phyloP scores from a whole-genome alignment of 2,888 invertebrate species.

The Drosophila sordidula region DNA sequence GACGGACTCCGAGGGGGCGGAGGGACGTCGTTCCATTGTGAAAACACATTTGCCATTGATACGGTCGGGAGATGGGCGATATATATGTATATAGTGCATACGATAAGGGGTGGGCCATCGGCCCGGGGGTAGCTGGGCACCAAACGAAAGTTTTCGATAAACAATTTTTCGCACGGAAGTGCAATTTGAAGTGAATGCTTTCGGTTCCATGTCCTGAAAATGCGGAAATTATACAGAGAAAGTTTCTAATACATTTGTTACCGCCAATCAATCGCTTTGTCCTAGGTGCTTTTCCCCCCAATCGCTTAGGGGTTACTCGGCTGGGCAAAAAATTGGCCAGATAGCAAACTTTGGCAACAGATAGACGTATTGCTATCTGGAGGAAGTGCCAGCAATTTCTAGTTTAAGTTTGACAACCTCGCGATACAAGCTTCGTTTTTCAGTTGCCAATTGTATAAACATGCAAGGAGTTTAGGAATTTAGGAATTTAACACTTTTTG shows the following conservation, averaged over 20 bases:
- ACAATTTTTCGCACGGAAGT: constrained; percentile 81
- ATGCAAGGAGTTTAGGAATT: no score
- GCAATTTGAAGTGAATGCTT: constrained; percentile 76
- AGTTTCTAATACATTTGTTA: constrained; percentile 78
- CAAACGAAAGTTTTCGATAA: constrained; percentile 72
- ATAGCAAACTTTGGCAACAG: constrained; percentile 53
- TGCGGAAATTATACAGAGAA: constrained; percentile 77
- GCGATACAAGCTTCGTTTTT: background rate
- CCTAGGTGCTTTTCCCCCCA: constrained; percentile 23
- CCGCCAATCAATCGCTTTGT: constrained; percentile 68
- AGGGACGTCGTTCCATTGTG: constrained; percentile 66
- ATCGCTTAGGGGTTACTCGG: constrained; percentile 18
- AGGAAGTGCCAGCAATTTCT: background rate
- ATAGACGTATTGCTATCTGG: constrained; percentile 41
- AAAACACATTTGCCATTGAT: constrained; percentile 42
- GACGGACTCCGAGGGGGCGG: constrained; percentile 21
- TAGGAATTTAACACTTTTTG: no score
- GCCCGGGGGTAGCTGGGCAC: constrained; percentile 4
- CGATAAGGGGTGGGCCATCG: background rate
- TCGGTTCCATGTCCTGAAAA: constrained; percentile 58
- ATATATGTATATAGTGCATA: constrained; percentile 5
- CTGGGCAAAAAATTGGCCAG: background rate
- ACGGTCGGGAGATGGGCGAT: constrained; percentile 4
- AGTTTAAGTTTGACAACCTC: background rate
- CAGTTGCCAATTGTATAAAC: background rate